These are phyloP conservation scores for Crossaster papposus DNA, from an alignment of 53 echinoderm and acorn worm genomes.

Conservation along the genomic window DNA sequence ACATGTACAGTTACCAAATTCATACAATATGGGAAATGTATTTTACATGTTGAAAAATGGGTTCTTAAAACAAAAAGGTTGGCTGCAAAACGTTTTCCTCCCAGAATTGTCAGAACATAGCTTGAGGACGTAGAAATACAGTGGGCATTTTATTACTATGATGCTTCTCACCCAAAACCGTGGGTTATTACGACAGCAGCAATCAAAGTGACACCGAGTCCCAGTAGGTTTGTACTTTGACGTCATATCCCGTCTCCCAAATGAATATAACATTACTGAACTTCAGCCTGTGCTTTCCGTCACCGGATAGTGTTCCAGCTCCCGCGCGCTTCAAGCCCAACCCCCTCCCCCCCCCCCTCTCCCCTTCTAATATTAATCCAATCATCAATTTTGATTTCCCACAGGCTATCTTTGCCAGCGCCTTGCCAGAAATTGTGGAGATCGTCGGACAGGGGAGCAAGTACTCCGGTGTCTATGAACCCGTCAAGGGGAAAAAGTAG, in stretches of 20 bases:
- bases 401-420: slow-evolving; percentile 69
- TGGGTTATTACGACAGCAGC: slow-evolving; percentile 1
- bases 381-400: slow-evolving; percentile 63
- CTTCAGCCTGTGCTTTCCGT: background rate
- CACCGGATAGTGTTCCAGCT: background rate
- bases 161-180: background rate
- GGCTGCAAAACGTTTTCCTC: background rate
- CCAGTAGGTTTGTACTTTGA: background rate
- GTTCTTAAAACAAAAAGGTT: background rate
- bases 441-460: slow-evolving; percentile 61
- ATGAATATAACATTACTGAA: background rate
- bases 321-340: background rate
- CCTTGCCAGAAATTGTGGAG: slow-evolving; percentile 62
- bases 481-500: slow-evolving; percentile 62
- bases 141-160: background rate
- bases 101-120: background rate
- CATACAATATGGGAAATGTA: too few relatives aligned
- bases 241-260: background rate
- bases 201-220: background rate
- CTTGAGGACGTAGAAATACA: background rate
- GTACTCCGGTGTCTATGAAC: slow-evolving; percentile 61
- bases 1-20: too few relatives aligned
- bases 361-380: slow-evolving; percentile 34
- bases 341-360: background rate
- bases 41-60: too few relatives aligned